phyloP scores from a whole-genome alignment of 2,797 vertebrate species.

The Psittacula derbiana region DNA sequence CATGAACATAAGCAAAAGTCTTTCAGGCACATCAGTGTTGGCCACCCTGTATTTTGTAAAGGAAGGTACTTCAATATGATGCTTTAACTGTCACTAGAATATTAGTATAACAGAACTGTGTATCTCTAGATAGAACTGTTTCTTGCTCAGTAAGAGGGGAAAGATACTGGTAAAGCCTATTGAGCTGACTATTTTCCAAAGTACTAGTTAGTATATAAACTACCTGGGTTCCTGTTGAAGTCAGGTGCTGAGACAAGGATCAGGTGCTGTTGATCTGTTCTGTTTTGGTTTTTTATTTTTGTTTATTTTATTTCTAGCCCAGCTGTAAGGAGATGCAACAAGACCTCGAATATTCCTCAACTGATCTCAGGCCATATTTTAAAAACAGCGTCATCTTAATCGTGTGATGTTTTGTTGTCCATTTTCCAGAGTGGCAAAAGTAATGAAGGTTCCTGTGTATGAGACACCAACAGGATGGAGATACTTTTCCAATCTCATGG shows the following conservation, averaged over 20 bases:
- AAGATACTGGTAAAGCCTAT: background rate
- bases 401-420: background rate
- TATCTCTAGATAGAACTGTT: background rate
- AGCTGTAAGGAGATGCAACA: background rate
- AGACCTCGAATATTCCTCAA: background rate
- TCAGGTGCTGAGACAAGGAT: background rate
- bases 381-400: background rate
- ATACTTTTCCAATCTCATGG: conserved; percentile 98
- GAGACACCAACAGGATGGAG: conserved; percentile 97
- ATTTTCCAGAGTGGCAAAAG: conserved; percentile 91
- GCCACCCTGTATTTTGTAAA: background rate
- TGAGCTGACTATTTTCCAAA: background rate
- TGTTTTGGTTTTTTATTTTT: background rate
- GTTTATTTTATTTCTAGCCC: background rate
- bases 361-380: background rate
- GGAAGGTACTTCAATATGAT: background rate
- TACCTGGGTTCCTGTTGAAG: background rate
- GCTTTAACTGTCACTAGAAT: background rate
- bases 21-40: background rate
- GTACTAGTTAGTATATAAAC: background rate
- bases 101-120: background rate
- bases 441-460: conserved; percentile 93
- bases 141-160: background rate
- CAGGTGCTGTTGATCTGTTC: background rate
- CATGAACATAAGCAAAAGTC: background rate